Percentiles rank a stretch among this genome's conserved stretches.
Conservation (phyloP, 1,140 invertebrate genomes). For the Sipha flava region DNA sequence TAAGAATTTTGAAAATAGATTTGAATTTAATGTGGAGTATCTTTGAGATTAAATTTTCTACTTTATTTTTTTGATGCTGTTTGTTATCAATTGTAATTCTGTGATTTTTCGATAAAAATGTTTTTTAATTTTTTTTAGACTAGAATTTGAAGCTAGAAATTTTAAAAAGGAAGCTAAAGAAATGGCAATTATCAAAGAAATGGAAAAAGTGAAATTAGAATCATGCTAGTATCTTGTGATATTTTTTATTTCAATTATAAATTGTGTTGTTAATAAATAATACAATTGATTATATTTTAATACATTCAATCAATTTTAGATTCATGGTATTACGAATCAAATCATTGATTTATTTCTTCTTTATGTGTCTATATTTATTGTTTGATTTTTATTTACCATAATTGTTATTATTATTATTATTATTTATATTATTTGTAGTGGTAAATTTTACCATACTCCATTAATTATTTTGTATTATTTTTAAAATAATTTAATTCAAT, state of each 20-base stretch:
- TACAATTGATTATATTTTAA: neutral
- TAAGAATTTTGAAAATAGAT: no score
- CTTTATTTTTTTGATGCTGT: neutral
- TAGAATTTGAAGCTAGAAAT: conserved; percentile 40
- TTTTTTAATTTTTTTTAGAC: conserved; percentile 34
- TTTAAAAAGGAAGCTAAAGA: conserved; percentile 37
- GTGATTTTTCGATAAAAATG: no score
- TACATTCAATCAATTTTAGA: neutral
- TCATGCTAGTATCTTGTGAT: neutral
- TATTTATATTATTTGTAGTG: neutral
- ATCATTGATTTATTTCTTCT: neutral
- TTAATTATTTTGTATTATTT: neutral
- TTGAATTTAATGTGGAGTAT: no score
- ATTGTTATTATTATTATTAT: neutral
- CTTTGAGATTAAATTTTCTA: no score
- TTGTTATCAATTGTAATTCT: neutral
- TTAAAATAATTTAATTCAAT: neutral
- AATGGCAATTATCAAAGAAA: conserved; percentile 22
- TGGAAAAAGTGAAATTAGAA: neutral
- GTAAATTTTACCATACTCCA: neutral
- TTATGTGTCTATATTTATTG: neutral
- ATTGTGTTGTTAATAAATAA: neutral
- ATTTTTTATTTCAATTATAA: neutral
- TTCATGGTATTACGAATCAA: neutral
- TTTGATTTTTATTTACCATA: conserved; percentile 4